Conservation (phyloP, 1,140 invertebrate species). For the Drosophila ercepeae region DNA sequence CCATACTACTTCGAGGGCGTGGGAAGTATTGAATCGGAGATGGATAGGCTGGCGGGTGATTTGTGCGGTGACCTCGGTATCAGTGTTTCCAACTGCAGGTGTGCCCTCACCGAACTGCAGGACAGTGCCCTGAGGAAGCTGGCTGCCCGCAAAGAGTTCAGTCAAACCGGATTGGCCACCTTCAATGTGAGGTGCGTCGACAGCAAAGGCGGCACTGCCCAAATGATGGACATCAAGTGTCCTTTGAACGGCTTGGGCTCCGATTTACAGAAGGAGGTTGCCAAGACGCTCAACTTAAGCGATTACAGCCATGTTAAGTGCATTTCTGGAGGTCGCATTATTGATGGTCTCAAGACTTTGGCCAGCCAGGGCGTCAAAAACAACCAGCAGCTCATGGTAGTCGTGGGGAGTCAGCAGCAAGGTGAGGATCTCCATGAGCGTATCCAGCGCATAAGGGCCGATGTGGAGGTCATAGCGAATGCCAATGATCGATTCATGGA, state of each 20-base stretch:
- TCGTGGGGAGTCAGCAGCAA: conserved; percentile 81
- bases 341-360: conserved; percentile 85
- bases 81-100: conserved; percentile 84
- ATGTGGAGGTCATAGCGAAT: conserved; percentile 68
- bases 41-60: conserved; percentile 85
- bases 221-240: conserved; percentile 63
- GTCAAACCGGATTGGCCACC: conserved; percentile 86
- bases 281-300: conserved; percentile 82
- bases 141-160: conserved; percentile 86
- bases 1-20: conserved; percentile 86
- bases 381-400: conserved; percentile 88
- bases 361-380: conserved; percentile 86
- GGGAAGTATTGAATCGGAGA: conserved; percentile 79
- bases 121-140: conserved; percentile 88
- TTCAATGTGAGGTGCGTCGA: conserved; percentile 72
- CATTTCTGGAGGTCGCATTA: conserved; percentile 87
- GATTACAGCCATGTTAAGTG: conserved; percentile 85
- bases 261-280: conserved; percentile 85
- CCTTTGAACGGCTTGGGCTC: conserved; percentile 79
- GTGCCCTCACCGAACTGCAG: conserved; percentile 86
- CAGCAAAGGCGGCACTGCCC: conserved; percentile 44
- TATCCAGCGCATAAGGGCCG: conserved; percentile 62
- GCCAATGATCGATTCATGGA: conserved; percentile 61
- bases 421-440: conserved; percentile 56
- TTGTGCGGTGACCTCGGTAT: conserved; percentile 86